Base-by-base conservation (phyloP, 2,797 vertebrate species). In the Paguma larvata region DNA sequence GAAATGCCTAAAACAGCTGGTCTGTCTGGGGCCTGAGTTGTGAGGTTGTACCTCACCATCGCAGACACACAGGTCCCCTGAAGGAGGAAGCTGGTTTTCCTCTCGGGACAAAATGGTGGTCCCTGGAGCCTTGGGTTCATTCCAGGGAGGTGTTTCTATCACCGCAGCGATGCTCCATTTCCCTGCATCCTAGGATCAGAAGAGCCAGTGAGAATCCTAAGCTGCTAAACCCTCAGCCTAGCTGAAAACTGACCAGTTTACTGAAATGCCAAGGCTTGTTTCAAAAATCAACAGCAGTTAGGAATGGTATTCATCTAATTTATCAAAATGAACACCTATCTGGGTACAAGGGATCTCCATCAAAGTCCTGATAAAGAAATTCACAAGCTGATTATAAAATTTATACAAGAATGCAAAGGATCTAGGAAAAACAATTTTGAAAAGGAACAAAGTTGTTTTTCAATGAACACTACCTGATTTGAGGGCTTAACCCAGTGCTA, bases 211-310 rank as follows among this genome's bases (percentile, higher is more conserved):
- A 75, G 23, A 87, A 16, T 25, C 63, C 25, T 0, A 5, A 56
- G n/a, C 80, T 78, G 80, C 51, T 67, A 48, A 90, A 72, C 19
- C 83, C 67, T 80, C 92, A 19, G 0, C 77, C 68, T 85, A 83
- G 68, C 38, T 84, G 83, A 67, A 94, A 89, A 72, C 32, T 38
- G 82, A 38, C 38, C 48, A 14, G 38, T 77, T 91, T 73, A 46
- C 56, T 59, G 56, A 96, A 94, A 79, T 30, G 79, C 44, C 59
- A 87, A 89, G 78, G 25, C 44, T 80, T 90, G 5, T 85, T 95
- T 84, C 68, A 65, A 59, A 93, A 48, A 18, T 65, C 25, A 65
- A 21, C 48, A 30, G 12, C 67, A 70, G n/a, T 48, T 85, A 62
- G 51, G 38, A 38, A 63, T n/a, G 59, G 48, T 25, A 12, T 68